phyloP scores from a whole-genome alignment of 2,113 vertebrate species.

The Scalopus aquaticus region DNA sequence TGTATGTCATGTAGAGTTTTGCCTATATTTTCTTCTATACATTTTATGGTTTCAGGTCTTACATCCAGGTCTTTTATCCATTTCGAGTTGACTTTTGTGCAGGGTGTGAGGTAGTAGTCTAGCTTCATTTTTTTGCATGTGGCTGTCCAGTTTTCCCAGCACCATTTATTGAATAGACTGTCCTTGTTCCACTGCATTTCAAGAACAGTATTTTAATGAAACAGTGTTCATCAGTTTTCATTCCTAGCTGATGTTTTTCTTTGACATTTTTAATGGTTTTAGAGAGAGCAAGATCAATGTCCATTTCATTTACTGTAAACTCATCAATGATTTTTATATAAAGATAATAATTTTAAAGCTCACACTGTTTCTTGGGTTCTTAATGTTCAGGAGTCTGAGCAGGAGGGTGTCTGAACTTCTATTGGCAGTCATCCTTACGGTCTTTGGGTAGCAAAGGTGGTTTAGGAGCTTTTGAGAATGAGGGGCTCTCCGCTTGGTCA shows the following conservation, averaged over 20 bases:
- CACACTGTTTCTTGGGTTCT: background rate
- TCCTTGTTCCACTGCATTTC: too few species aligned
- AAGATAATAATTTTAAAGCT: background rate
- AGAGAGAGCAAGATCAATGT: background rate
- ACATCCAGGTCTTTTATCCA: too few species aligned
- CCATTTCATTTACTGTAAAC: background rate
- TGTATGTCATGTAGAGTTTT: too few species aligned
- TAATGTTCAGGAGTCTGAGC: background rate
- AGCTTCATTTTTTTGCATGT: too few species aligned
- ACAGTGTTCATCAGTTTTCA: background rate
- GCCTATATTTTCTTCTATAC: too few species aligned
- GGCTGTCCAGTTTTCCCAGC: too few species aligned
- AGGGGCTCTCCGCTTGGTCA: background rate
- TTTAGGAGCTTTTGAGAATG: background rate
- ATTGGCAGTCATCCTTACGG: background rate
- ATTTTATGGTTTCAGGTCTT: too few species aligned
- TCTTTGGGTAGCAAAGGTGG: background rate
- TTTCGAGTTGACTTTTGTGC: too few species aligned
- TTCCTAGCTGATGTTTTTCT: background rate
- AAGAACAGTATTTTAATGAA: constrained; percentile 33
- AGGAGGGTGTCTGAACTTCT: background rate
- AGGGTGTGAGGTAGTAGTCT: too few species aligned
- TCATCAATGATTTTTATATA: background rate
- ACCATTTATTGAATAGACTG: too few species aligned
- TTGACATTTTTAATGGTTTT: background rate